Conservation (phyloP, 2,797 vertebrate genomes). For the Pantherophis alleghaniensis region DNA sequence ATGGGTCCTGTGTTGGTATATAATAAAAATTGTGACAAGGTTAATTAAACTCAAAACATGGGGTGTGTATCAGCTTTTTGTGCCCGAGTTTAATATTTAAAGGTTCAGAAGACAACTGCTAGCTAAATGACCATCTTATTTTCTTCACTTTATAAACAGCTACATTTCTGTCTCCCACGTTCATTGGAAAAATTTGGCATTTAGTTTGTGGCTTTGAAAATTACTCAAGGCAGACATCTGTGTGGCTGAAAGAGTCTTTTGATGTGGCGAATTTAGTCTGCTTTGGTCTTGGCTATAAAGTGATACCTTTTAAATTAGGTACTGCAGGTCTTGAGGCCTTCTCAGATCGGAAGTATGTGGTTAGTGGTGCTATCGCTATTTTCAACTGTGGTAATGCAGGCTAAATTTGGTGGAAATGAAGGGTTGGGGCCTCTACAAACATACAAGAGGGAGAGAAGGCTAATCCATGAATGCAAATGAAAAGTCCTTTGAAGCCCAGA, state of each 20-base stretch:
- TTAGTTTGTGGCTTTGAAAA: constrained; percentile 29
- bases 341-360: constrained; percentile 24
- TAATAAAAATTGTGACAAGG: neutral
- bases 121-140: neutral
- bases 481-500: neutral
- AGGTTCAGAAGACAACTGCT: neutral
- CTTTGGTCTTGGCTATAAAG: constrained; percentile 1
- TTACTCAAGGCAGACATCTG: neutral
- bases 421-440: neutral
- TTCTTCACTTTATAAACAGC: neutral
- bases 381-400: constrained; percentile 15
- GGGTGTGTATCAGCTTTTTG: neutral
- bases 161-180: neutral
- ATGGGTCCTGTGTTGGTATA: neutral
- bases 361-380: constrained; percentile 5
- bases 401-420: constrained; percentile 17
- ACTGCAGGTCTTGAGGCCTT: neutral
- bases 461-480: neutral
- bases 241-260: constrained; percentile 9
- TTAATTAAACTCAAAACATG: neutral
- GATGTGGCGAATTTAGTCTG: constrained; percentile 24
- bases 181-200: constrained; percentile 1
- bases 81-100: neutral
- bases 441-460: neutral
- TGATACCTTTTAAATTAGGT: constrained; percentile 28